Conservation (phyloP, 1,140 invertebrate genomes). For the Leptestheria dahalacensis region DNA sequence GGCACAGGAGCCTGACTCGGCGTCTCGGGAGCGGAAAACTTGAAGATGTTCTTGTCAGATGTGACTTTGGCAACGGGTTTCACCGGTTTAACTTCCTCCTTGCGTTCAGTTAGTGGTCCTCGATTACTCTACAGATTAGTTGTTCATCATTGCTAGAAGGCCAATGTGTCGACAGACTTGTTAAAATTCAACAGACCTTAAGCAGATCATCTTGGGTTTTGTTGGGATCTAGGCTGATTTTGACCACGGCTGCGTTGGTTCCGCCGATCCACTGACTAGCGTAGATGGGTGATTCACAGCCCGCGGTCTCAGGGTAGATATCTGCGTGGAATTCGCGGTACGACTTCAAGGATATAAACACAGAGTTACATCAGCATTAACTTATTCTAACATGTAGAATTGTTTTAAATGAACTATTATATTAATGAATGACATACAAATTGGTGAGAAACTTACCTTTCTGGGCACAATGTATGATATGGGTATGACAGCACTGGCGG, state of each 20-base stretch:
- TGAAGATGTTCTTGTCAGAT: not conserved
- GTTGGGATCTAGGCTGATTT: conserved; percentile 62
- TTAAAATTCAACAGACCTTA: not conserved
- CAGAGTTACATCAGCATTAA: too few relatives aligned
- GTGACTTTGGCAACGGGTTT: conserved; percentile 8
- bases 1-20: not conserved
- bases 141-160: too few relatives aligned
- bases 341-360: too few relatives aligned
- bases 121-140: conserved; percentile 14
- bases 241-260: conserved; percentile 48
- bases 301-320: conserved; percentile 74
- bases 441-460: conserved; percentile 43
- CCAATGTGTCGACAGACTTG: too few relatives aligned
- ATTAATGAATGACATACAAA: too few relatives aligned
- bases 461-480: conserved; percentile 87
- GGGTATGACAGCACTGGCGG: conserved; percentile 68
- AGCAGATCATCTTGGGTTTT: conserved; percentile 20
- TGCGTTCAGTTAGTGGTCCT: conserved; percentile 6
- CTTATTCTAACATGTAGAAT: too few relatives aligned
- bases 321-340: conserved; percentile 86
- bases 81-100: conserved; percentile 10
- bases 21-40: not conserved
- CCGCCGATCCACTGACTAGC: conserved; percentile 62
- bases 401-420: too few relatives aligned
- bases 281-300: conserved; percentile 53